Evolutionary conservation across 2,113 vertebrate genomes (phyloP).

Genomic region (Perca flavescens): DNA sequence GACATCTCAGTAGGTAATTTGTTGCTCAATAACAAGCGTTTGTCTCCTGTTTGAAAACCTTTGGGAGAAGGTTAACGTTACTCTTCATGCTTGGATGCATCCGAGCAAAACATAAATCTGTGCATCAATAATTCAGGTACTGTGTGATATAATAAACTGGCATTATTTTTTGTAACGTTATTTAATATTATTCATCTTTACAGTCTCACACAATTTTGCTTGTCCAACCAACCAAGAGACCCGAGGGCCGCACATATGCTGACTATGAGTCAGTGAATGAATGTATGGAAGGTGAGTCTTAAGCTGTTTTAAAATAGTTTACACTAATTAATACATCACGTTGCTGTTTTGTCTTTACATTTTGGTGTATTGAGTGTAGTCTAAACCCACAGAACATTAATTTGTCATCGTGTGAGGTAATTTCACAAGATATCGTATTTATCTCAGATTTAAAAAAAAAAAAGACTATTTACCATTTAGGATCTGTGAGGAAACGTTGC

Average conservation of each 20-base stretch:
- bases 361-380: background rate
- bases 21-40: constrained; percentile 17
- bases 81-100: background rate
- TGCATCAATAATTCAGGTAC: too few species aligned
- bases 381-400: background rate
- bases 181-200: constrained; percentile 41
- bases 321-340: background rate
- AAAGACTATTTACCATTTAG: background rate
- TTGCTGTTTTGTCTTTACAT: background rate
- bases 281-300: constrained; percentile 94
- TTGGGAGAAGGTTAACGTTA: background rate
- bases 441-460: background rate
- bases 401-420: background rate
- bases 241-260: constrained; percentile 97
- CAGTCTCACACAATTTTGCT: constrained; percentile 99
- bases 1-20: background rate
- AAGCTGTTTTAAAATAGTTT: background rate
- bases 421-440: background rate
- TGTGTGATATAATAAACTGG: background rate
- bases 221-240: constrained; percentile 97
- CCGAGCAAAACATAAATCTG: background rate
- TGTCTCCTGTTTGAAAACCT: background rate
- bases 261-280: constrained; percentile 99
- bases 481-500: background rate
- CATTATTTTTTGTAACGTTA: background rate